Conservation (phyloP, 1,140 invertebrate species). For the Calycopis cecrops region DNA sequence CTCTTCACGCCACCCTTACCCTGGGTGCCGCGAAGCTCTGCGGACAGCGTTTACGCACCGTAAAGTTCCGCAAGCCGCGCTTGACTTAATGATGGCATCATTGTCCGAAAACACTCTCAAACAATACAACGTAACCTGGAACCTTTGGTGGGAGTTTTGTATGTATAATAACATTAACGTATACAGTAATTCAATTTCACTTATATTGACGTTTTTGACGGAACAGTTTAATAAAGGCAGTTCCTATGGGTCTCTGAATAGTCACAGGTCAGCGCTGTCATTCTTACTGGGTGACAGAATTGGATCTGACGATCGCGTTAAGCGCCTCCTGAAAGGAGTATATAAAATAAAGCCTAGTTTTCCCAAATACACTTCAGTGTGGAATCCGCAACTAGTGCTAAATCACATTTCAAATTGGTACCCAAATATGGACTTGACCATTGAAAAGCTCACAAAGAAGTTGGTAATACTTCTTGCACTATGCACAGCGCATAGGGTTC, state of each 20-base stretch:
- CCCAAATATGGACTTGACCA: conserved; percentile 14
- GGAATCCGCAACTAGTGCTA: conserved; percentile 26
- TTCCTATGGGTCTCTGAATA: conserved; percentile 25
- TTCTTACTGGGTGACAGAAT: conserved; percentile 17
- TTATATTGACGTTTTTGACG: conserved; percentile 23
- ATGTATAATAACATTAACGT: conserved; percentile 20
- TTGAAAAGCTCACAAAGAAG: conserved; percentile 28
- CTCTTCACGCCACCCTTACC: conserved; percentile 24
- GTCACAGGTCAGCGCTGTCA: conserved; percentile 26
- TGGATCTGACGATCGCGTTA: conserved; percentile 15
- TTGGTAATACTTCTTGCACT: conserved; percentile 27
- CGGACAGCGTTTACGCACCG: conserved; percentile 24
- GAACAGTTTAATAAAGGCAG: conserved; percentile 25
- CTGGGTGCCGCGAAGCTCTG: too few species aligned
- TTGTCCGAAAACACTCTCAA: conserved; percentile 33
- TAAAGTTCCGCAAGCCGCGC: conserved; percentile 10
- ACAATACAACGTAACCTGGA: conserved; percentile 38
- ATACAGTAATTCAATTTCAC: conserved; percentile 2
- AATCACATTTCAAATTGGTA: conserved; percentile 22
- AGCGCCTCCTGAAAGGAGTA: conserved; percentile 21
- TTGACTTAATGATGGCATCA: conserved; percentile 35
- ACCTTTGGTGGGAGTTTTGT: conserved; percentile 46
- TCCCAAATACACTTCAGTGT: conserved; percentile 23
- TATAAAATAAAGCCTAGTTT: conserved; percentile 20
- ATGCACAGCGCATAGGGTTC: conserved; percentile 34